Evolutionary conservation across 2,113 vertebrate species (phyloP).

Genomic region (Nasalis larvatus): DNA sequence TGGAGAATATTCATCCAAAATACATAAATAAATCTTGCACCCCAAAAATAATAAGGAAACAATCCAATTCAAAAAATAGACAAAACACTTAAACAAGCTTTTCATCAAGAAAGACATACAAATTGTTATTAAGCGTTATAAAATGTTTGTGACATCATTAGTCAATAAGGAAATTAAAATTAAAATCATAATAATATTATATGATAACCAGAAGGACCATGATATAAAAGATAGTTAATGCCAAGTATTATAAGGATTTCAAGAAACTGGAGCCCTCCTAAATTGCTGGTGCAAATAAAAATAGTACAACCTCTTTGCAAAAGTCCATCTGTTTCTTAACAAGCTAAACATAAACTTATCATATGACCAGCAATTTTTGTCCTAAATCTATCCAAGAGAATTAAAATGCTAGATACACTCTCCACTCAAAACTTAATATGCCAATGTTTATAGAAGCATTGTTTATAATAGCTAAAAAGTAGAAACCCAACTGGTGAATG

Average conservation of each 20-base stretch:
- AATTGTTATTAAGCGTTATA: background rate
- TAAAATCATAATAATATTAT: background rate
- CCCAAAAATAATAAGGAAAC: background rate
- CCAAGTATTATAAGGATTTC: background rate
- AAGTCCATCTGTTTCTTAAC: background rate
- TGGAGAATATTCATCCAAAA: background rate
- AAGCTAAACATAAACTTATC: background rate
- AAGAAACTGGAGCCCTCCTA: background rate
- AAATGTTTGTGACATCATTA: background rate
- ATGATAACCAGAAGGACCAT: background rate
- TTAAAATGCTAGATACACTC: background rate
- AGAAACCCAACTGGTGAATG: background rate
- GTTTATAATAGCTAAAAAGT: background rate
- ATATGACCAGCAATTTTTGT: background rate
- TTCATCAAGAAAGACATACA: background rate
- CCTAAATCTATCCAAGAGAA: background rate
- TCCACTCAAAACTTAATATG: background rate
- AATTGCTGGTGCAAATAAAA: background rate
- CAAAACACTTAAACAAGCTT: background rate
- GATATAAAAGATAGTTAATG: background rate
- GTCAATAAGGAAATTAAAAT: background rate
- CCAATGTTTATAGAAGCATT: background rate
- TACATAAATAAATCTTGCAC: background rate
- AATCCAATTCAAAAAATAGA: background rate
- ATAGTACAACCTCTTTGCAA: background rate